phyloP scores from a whole-genome alignment of 2,888 invertebrate species.

The Amorpha juglandis region DNA sequence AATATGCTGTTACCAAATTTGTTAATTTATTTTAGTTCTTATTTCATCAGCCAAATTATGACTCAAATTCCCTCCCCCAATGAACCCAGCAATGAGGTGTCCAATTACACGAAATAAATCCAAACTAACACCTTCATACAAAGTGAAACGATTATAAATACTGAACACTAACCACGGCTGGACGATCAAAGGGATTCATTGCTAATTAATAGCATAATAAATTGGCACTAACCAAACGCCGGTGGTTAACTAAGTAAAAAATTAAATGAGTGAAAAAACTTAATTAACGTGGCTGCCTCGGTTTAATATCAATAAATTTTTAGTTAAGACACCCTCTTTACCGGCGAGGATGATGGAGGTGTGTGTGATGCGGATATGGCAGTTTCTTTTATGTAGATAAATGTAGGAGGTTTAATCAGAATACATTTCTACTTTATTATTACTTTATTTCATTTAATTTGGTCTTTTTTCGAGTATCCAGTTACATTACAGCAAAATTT shows the following conservation, averaged over 20 bases:
- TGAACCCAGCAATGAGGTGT: not conserved
- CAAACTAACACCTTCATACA: conserved; percentile 8
- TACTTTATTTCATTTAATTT: no score
- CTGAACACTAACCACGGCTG: conserved; percentile 39
- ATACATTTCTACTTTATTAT: no score
- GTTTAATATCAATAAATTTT: conserved; percentile 80
- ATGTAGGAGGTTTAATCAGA: no score
- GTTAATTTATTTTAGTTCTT: not conserved
- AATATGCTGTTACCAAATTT: not conserved
- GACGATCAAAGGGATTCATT: conserved; percentile 68
- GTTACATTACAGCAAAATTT: no score
- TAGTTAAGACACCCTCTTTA: conserved; percentile 78
- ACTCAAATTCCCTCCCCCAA: not conserved
- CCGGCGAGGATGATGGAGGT: conserved; percentile 43
- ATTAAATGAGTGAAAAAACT: conserved; percentile 78
- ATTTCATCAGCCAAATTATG: no score
- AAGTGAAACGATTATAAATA: not conserved
- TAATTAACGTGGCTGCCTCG: conserved; percentile 72
- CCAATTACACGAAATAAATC: not conserved
- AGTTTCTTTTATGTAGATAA: not conserved
- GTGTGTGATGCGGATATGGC: conserved; percentile 36
- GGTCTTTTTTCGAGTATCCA: no score
- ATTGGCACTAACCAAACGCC: conserved; percentile 69
- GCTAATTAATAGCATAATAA: conserved; percentile 75
- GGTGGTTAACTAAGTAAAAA: conserved; percentile 69